Conservation (phyloP, 2,888 invertebrate genomes). For the Trichogramma dendrolimi region DNA sequence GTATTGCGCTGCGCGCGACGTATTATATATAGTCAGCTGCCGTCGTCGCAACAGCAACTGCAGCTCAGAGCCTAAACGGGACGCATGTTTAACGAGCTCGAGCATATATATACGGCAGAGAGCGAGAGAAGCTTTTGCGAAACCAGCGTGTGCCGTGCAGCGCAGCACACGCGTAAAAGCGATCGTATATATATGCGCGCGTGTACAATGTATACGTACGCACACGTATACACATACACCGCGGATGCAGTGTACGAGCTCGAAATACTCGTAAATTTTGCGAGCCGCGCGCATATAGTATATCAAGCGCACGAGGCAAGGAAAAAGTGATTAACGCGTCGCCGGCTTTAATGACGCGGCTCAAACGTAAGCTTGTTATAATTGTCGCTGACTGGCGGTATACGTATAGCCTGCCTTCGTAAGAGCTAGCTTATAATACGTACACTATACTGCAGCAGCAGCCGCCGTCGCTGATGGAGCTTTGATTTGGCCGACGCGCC, state of each 20-base stretch:
- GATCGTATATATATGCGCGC: too few species aligned
- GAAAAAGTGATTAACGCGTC: constrained; percentile 11
- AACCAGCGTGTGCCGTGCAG: too few species aligned
- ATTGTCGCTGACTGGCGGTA: constrained; percentile 3
- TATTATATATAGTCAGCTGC: neutral
- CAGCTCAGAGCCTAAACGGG: constrained; percentile 3
- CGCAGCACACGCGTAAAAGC: too few species aligned
- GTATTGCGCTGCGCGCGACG: constrained; percentile 2
- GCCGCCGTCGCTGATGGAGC: too few species aligned
- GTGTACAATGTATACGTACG: too few species aligned
- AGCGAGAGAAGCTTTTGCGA: too few species aligned
- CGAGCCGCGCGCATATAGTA: too few species aligned
- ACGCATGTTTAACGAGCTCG: constrained; percentile 13
- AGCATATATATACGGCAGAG: neutral
- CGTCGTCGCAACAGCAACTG: too few species aligned
- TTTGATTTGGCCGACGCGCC: too few species aligned
- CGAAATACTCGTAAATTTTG: constrained; percentile 7
- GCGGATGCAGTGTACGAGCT: too few species aligned
- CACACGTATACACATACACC: too few species aligned
- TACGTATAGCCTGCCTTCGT: neutral
- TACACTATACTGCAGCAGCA: neutral
- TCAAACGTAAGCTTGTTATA: neutral
- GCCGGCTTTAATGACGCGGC: constrained; percentile 3
- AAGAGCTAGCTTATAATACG: neutral
- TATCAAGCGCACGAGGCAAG: neutral